These are phyloP conservation scores for Cephalopachus bancanus DNA, from an alignment of 2,797 vertebrate genomes.

Conservation along the genomic window DNA sequence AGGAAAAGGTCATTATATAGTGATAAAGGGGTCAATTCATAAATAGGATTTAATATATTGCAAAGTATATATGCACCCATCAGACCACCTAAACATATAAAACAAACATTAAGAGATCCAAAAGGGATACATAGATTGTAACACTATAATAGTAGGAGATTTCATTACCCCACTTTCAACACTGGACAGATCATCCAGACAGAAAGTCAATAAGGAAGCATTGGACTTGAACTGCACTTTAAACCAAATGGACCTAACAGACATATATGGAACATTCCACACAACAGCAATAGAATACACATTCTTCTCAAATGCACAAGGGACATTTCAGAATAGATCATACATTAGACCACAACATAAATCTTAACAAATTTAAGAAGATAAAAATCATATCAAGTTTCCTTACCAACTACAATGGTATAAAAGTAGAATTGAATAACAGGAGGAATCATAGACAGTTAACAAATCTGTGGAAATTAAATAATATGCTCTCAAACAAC, in stretches of 20 bases:
- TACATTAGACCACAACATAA: neutral
- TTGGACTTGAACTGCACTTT: neutral
- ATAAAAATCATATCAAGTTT: neutral
- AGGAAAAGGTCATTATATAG: neutral
- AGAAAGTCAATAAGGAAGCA: neutral
- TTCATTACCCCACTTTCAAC: neutral
- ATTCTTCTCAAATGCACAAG: neutral
- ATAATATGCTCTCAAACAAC: neutral
- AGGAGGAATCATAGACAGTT: neutral
- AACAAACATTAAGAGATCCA: neutral
- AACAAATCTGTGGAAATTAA: neutral
- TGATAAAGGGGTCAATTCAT: neutral
- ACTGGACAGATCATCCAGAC: neutral
- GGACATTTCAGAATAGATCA: neutral
- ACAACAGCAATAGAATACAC: neutral
- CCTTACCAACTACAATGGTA: neutral
- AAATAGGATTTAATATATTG: neutral
- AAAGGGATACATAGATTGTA: neutral
- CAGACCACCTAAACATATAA: neutral
- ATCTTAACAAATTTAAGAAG: neutral
- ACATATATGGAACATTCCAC: neutral
- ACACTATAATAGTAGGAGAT: neutral
- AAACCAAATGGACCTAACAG: neutral
- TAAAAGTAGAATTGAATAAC: neutral
- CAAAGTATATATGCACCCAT: neutral